These are phyloP conservation scores for Folsomia candida DNA, from an alignment of 2,888 invertebrate species.

Conservation along the genomic window DNA sequence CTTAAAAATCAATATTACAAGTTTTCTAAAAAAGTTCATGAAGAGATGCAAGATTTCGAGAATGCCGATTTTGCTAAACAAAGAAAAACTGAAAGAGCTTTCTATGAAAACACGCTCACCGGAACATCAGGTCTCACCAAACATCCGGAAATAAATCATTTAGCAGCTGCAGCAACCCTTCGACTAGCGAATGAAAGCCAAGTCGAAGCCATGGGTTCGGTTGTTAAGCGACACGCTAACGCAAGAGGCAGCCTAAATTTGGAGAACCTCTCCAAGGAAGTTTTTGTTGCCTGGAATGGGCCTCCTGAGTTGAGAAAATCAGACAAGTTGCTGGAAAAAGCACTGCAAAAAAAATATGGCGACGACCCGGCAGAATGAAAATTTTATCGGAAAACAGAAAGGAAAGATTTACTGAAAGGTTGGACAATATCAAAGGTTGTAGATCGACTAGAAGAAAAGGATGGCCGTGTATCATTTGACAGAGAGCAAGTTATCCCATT, in stretches of 20 bases:
- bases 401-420: background rate
- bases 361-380: background rate
- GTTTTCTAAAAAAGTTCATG: background rate
- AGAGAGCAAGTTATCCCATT: background rate
- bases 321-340: background rate
- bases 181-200: background rate
- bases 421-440: background rate
- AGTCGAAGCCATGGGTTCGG: background rate
- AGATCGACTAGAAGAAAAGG: background rate
- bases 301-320: background rate
- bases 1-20: background rate
- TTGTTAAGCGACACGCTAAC: background rate
- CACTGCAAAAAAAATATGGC: background rate
- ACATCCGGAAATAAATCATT: background rate
- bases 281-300: background rate
- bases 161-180: background rate
- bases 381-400: background rate
- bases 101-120: background rate
- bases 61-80: background rate
- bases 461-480: background rate
- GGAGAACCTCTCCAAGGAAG: background rate
- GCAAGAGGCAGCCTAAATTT: background rate
- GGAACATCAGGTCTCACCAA: background rate
- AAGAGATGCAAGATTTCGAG: background rate
- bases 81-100: background rate